phyloP scores from a whole-genome alignment of 2,113 vertebrate genomes.

The Actenoides lindsayi region DNA sequence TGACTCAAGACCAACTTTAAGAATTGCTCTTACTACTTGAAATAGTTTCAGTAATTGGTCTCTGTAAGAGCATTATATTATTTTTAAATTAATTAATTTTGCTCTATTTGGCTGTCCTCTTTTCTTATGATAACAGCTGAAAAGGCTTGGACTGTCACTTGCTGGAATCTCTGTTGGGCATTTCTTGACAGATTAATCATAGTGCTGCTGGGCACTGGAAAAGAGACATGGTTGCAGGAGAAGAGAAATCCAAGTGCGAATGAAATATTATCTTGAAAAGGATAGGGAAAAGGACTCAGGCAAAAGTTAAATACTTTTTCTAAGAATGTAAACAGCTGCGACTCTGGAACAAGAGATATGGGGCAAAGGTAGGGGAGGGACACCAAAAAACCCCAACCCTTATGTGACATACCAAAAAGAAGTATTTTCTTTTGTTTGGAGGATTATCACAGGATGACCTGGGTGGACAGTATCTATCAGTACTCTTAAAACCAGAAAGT shows the following conservation, averaged over 20 bases:
- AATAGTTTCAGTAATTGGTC: neutral
- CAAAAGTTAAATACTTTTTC: neutral
- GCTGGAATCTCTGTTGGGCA: neutral
- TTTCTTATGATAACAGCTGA: neutral
- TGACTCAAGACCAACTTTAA: neutral
- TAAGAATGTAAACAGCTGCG: neutral
- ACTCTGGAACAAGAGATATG: neutral
- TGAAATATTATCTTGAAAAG: neutral
- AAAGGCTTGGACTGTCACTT: neutral
- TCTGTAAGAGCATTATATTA: neutral
- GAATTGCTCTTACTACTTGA: neutral
- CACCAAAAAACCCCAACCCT: neutral
- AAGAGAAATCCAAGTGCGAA: neutral
- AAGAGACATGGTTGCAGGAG: neutral
- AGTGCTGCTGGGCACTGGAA: neutral
- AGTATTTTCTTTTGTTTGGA: neutral
- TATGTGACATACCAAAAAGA: neutral
- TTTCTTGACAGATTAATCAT: neutral
- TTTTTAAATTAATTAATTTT: neutral
- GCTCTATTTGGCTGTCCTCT: neutral
- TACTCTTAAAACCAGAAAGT: neutral
- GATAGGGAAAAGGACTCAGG: neutral
- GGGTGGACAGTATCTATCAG: neutral
- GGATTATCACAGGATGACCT: neutral
- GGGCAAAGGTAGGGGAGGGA: no score